phyloP scores from a whole-genome alignment of 2,888 invertebrate genomes.

The Poecilobothrus nobilitatus region DNA sequence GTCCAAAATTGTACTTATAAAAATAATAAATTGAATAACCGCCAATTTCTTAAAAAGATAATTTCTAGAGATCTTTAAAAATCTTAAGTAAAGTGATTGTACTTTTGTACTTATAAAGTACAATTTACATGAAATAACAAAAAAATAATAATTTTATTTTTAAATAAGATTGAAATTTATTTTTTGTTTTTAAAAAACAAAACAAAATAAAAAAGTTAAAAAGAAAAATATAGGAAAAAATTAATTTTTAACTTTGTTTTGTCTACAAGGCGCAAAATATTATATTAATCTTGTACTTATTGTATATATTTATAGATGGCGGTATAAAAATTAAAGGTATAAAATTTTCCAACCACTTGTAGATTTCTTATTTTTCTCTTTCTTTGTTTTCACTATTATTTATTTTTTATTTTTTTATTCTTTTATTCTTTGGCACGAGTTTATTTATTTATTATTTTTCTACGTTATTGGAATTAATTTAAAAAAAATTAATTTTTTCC shows the following conservation, averaged over 20 bases:
- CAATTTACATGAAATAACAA: no score
- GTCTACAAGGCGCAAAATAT: background rate
- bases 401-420: background rate
- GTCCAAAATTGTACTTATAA: no score
- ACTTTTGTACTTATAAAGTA: no score
- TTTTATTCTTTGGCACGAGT: slow-evolving; percentile 1
- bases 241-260: background rate
- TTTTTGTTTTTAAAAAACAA: background rate
- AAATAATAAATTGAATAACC: no score
- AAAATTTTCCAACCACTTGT: background rate
- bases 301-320: background rate
- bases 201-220: background rate
- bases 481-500: no score
- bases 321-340: background rate
- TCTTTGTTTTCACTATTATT: background rate
- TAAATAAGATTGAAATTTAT: background rate
- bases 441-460: background rate
- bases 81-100: no score
- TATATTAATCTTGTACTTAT: background rate
- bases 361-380: background rate
- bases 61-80: no score
- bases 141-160: no score
- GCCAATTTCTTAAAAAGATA: no score
- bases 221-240: background rate
- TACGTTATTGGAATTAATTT: no score